phyloP scores from a whole-genome alignment of 2,113 vertebrate species.

The Gymnobelideus leadbeateri region DNA sequence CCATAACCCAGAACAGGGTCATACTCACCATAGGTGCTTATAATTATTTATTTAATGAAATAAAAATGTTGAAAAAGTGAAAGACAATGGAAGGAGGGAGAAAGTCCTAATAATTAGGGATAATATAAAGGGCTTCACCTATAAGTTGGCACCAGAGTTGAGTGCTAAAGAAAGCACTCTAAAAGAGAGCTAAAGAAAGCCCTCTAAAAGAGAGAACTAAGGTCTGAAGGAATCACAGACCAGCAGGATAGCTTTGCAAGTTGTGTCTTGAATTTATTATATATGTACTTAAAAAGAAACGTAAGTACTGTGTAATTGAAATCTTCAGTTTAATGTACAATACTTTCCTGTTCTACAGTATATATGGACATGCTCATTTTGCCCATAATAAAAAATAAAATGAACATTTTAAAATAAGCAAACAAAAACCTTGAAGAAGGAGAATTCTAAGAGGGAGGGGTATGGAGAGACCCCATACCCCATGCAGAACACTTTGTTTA shows the following conservation, averaged over 20 bases:
- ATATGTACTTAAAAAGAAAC: background rate
- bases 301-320: background rate
- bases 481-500: background rate
- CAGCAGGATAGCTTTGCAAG: background rate
- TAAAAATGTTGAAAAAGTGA: background rate
- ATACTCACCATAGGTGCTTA: background rate
- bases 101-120: background rate
- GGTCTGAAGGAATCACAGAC: background rate
- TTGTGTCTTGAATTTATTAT: conserved; percentile 3
- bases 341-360: background rate
- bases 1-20: background rate
- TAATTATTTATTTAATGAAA: background rate
- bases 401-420: background rate
- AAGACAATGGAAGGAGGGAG: background rate
- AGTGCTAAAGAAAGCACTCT: background rate
- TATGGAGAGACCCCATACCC: background rate
- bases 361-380: background rate
- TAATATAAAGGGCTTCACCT: background rate
- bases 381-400: background rate
- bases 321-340: background rate
- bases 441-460: background rate
- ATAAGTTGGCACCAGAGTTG: background rate
- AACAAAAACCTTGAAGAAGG: background rate
- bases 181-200: background rate
- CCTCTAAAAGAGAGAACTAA: background rate